Percentiles rank a stretch among this genome's conserved stretches.
Conservation (phyloP, 1,140 invertebrate species). For the Drosophila asahinai region DNA sequence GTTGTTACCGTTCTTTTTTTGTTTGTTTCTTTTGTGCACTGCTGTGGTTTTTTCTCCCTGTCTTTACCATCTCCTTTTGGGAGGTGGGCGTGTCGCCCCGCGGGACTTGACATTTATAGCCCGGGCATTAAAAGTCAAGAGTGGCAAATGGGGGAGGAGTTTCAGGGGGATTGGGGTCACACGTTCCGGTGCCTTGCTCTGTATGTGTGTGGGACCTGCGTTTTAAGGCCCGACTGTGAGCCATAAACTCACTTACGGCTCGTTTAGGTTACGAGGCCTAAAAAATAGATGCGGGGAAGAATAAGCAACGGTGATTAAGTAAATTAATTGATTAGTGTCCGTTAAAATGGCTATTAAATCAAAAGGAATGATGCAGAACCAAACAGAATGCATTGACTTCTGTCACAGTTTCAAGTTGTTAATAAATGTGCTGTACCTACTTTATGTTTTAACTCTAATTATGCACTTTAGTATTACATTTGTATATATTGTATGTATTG, state of each 20-base stretch:
- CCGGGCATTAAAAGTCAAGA: slow-evolving; percentile 63
- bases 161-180: slow-evolving; percentile 33
- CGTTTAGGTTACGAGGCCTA: slow-evolving; percentile 17
- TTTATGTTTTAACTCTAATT: too few species aligned
- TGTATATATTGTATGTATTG: too few species aligned
- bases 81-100: slow-evolving; percentile 14
- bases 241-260: slow-evolving; percentile 42
- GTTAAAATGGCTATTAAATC: neutral
- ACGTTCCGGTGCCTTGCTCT: slow-evolving; percentile 15
- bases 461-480: too few species aligned
- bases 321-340: slow-evolving; percentile 7
- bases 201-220: slow-evolving; percentile 3
- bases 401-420: too few species aligned
- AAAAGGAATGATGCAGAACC: neutral
- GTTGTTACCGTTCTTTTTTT: slow-evolving; percentile 15
- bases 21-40: slow-evolving; percentile 33
- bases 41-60: slow-evolving; percentile 40
- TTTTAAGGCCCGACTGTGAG: slow-evolving; percentile 34
- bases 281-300: neutral
- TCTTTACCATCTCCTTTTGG: slow-evolving; percentile 43
- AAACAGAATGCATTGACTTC: neutral
- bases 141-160: slow-evolving; percentile 47
- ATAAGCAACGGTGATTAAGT: slow-evolving; percentile 19
- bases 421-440: too few species aligned
- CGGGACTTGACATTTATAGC: slow-evolving; percentile 67